Base-by-base conservation (phyloP, 64 coral and sea anemone species). In the Montipora sp. region DNA sequence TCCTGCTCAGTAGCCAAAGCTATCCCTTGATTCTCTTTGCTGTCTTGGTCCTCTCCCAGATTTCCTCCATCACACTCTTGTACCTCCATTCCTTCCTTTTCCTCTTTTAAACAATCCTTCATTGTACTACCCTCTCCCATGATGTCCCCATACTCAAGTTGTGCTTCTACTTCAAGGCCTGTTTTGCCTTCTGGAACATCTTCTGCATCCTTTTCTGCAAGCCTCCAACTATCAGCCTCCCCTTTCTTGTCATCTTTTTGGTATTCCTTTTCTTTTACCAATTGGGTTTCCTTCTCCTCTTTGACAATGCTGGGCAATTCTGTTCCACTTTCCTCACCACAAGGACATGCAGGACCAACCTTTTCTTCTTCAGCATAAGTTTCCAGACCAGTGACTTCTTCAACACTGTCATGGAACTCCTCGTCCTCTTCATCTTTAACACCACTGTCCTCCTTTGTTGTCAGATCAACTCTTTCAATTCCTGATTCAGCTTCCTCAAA, bases 401-500 rank as follows among this genome's bases (percentile, higher is more conserved):
- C 82, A 85, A 5, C 22, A 13, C 82, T 85, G 19, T 75, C 72
- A 15, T 44, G 73, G 63, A 78, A 89, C 61, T 89, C 50, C 10
- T 75, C 72, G 7, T 87, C 84, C 5, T 84, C 83, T 50, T 73
- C 67, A 15, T 87, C 47, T 8, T 27, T 22, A 1, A 46, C 59
- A 5, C 1, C n/a, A 1, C 48, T 49, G 9, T 11, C 36, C 14
- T 11, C 73, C 11, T 59, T 16, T 44, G 8, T 16, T 12, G 18
- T 23, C 16, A 2, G 5, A 43, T 60, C 49, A n/a, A 20, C 73
- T 77, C 43, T 73, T 58, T 77, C 87, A 59, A 89, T 63, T 7
- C 49, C 72, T 7, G 87, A 89, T 24, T 71, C 19, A 71, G 82
- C 82, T 49, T 85, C 82, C 82, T 50, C 16, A 67, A 51, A 85